phyloP scores from a whole-genome alignment of 2,888 invertebrate genomes.

The Sinohyriopsis cumingii region DNA sequence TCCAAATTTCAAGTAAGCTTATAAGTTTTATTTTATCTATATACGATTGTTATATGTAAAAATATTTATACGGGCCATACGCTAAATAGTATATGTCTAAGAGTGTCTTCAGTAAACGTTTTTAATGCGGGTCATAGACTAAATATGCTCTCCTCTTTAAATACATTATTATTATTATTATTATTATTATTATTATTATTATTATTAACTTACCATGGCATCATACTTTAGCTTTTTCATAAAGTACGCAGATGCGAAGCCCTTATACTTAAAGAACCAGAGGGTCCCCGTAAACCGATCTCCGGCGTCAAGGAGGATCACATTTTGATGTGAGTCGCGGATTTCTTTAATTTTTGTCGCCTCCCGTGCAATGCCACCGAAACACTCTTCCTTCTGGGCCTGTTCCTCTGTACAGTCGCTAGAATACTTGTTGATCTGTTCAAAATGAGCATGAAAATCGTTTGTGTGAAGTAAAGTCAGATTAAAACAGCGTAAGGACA shows the following conservation, averaged over 20 bases:
- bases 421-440: conserved; percentile 82
- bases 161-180: no score
- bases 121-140: no score
- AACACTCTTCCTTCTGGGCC: conserved; percentile 76
- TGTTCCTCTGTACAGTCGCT: conserved; percentile 73
- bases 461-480: conserved; percentile 89
- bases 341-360: conserved; percentile 42
- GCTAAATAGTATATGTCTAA: no score
- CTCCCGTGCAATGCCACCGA: conserved; percentile 87
- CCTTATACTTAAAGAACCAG: conserved; percentile 88
- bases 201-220: conserved; percentile 76
- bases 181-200: no score
- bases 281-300: conserved; percentile 92
- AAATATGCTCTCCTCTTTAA: no score
- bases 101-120: no score
- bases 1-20: no score
- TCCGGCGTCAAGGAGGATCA: conserved; percentile 89
- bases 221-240: conserved; percentile 87
- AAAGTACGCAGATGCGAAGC: conserved; percentile 84
- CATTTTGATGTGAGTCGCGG: conserved; percentile 73
- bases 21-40: no score
- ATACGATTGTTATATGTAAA: no score
- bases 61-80: no score
- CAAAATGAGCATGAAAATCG: conserved; percentile 89
- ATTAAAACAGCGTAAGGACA: conserved; percentile 71